Conservation (phyloP, 2,113 vertebrate genomes). For the Clarias batrachus region DNA sequence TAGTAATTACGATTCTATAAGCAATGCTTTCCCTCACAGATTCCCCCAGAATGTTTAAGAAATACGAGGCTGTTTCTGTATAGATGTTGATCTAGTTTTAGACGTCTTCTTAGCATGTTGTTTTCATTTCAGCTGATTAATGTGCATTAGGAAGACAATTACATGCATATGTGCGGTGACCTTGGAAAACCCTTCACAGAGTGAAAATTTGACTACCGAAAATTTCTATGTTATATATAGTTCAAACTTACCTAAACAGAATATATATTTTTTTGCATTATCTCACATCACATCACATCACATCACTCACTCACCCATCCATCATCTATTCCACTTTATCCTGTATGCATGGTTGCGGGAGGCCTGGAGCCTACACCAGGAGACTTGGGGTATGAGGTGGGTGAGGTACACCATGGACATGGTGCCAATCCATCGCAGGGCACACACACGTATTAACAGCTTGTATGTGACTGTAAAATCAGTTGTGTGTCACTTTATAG, state of each 20-base stretch:
- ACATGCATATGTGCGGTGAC: background rate
- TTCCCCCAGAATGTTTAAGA: background rate
- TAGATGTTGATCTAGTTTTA: background rate
- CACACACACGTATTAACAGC: background rate
- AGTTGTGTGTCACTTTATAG: background rate
- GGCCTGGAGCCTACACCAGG: no score
- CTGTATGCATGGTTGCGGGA: no score
- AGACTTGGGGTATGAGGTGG: no score
- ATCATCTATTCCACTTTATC: no score
- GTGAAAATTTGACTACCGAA: background rate
- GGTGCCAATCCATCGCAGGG: background rate
- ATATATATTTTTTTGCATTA: background rate
- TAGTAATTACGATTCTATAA: background rate
- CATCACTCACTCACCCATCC: no score
- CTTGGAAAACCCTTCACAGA: background rate
- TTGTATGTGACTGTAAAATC: background rate
- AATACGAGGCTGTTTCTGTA: background rate
- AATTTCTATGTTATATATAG: background rate
- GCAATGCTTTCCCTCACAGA: background rate
- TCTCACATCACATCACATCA: background rate
- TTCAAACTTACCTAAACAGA: background rate
- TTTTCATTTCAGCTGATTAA: constrained; percentile 9
- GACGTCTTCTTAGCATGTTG: background rate
- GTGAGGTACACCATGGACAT: no score
- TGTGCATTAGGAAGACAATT: background rate